Evolutionary conservation across 2,888 invertebrate genomes (phyloP).

Genomic region (Siphonodentalium dalli): DNA sequence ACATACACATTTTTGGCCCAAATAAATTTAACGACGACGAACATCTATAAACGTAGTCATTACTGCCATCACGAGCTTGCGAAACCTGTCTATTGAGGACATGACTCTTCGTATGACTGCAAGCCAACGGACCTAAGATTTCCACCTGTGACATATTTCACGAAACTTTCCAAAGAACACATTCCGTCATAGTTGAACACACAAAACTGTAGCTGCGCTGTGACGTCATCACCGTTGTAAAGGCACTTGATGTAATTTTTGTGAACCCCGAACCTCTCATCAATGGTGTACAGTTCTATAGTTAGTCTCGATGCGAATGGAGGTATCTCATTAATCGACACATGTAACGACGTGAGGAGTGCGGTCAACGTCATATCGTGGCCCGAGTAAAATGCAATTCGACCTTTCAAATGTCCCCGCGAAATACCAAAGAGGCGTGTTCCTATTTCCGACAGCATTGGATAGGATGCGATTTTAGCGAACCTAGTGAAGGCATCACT

Average conservation of each 20-base stretch:
- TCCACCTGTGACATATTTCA: too few species aligned
- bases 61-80: too few species aligned
- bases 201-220: slow-evolving; percentile 82
- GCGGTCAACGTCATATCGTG: slow-evolving; percentile 91
- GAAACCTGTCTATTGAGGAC: too few species aligned
- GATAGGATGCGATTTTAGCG: slow-evolving; percentile 81
- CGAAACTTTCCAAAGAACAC: too few species aligned
- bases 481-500: slow-evolving; percentile 65
- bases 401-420: slow-evolving; percentile 14
- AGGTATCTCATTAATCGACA: slow-evolving; percentile 72
- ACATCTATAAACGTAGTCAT: too few species aligned
- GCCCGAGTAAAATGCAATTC: slow-evolving; percentile 82
- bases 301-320: slow-evolving; percentile 87
- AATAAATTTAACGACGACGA: too few species aligned
- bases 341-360: slow-evolving; percentile 80
- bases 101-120: too few species aligned
- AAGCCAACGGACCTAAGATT: too few species aligned
- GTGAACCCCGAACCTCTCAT: slow-evolving; percentile 24
- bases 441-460: slow-evolving; percentile 81
- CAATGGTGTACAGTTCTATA: slow-evolving; percentile 79
- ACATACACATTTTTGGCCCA: too few species aligned
- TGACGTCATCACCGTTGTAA: slow-evolving; percentile 86
- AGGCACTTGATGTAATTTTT: slow-evolving; percentile 84
- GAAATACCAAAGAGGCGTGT: slow-evolving; percentile 33
- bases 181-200: too few species aligned